A percentile compares a stretch with the other conserved stretches of the same genome.
These are phyloP conservation scores for Sarcophaga subvicina DNA, from an alignment of 2,888 invertebrate species.

Conservation along the genomic window DNA sequence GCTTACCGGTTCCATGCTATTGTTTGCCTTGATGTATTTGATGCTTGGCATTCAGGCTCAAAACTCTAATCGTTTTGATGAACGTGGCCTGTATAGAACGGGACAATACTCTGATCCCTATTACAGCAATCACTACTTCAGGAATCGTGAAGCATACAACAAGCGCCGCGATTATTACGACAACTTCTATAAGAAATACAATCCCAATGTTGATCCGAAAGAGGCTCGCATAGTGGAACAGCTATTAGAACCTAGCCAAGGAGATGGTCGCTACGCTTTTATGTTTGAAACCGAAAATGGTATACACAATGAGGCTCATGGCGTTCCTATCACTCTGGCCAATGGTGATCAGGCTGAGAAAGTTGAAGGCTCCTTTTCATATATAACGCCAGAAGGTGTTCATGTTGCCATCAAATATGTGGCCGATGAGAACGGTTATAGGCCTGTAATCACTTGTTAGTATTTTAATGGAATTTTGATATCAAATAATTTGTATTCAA, in stretches of 20 bases:
- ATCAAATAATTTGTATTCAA: neutral
- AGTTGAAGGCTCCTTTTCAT: constrained; percentile 78
- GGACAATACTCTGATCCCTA: constrained; percentile 71
- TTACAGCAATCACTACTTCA: constrained; percentile 74
- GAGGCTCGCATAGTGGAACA: constrained; percentile 75
- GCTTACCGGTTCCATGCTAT: neutral
- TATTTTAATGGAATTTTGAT: constrained; percentile 28
- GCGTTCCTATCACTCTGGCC: constrained; percentile 71
- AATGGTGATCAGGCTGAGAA: constrained; percentile 72
- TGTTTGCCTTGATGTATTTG: neutral
- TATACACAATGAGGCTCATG: constrained; percentile 77
- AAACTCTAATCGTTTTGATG: constrained; percentile 48
- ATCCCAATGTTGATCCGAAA: constrained; percentile 73
- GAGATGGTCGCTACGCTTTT: constrained; percentile 75
- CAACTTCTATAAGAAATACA: constrained; percentile 74
- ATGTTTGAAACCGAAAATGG: constrained; percentile 79
- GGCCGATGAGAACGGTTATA: constrained; percentile 78
- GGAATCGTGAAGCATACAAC: constrained; percentile 74
- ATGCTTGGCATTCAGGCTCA: constrained; percentile 30
- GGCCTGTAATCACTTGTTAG: constrained; percentile 78
- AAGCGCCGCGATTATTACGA: constrained; percentile 74
- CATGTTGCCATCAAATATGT: constrained; percentile 77
- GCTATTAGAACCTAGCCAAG: constrained; percentile 68
- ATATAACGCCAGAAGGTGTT: constrained; percentile 78
- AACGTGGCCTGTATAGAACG: constrained; percentile 71